phyloP scores from a whole-genome alignment of 1,140 invertebrate genomes.

The Drosophila burlai region DNA sequence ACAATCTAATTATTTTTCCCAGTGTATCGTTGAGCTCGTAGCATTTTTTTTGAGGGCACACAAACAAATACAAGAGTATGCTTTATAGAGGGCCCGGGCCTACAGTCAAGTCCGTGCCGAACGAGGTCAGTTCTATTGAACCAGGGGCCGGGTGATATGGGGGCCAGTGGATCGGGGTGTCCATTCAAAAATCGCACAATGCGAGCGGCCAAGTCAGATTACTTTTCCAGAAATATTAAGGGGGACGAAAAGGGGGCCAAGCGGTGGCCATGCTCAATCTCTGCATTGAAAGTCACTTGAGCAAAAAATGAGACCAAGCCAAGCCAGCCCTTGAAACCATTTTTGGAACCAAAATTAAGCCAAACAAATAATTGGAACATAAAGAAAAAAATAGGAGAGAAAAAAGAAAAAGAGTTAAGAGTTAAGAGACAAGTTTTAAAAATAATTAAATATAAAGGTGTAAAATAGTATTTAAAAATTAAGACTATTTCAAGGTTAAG shows the following conservation, averaged over 20 bases:
- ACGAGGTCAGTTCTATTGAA: slow-evolving; percentile 71
- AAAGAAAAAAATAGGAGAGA: neutral
- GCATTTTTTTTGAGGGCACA: slow-evolving; percentile 10
- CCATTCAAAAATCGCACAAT: slow-evolving; percentile 70
- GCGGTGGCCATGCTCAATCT: neutral
- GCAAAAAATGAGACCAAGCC: slow-evolving; percentile 32
- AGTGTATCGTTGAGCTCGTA: neutral
- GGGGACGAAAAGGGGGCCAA: neutral
- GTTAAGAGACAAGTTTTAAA: neutral
- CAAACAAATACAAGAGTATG: slow-evolving; percentile 9
- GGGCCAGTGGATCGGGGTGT: slow-evolving; percentile 10
- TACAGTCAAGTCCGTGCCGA: slow-evolving; percentile 52
- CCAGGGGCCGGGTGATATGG: neutral
- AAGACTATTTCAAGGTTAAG: neutral
- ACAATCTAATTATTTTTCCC: neutral
- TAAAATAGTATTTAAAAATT: neutral
- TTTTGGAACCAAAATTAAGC: slow-evolving; percentile 11
- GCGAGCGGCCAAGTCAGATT: slow-evolving; percentile 52
- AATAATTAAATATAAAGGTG: neutral
- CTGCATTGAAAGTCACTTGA: slow-evolving; percentile 45
- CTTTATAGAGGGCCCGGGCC: slow-evolving; percentile 21
- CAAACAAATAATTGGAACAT: neutral
- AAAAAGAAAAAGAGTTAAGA: neutral
- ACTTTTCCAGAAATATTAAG: slow-evolving; percentile 38
- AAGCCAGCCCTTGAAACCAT: slow-evolving; percentile 8